Conservation (phyloP, 2,888 invertebrate species). For the Eutolmus rufibarbis region DNA sequence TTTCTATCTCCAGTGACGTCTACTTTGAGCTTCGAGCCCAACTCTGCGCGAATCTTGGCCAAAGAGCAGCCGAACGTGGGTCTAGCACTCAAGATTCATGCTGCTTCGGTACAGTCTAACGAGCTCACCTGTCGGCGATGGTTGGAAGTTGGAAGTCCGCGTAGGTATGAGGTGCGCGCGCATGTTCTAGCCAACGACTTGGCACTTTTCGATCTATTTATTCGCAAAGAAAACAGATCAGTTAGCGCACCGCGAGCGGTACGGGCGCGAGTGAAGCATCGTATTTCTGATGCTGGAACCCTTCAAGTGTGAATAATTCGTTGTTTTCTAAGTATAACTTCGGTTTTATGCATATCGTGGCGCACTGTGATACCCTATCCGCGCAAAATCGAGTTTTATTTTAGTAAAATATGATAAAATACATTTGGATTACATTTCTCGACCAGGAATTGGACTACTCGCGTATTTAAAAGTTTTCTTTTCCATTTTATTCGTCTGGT, state of each 20-base stretch:
- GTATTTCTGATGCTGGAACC: background rate
- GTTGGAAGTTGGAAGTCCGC: background rate
- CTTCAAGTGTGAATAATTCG: background rate
- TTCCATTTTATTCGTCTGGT: background rate
- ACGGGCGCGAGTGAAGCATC: background rate
- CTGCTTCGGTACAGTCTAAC: background rate
- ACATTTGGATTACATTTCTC: background rate
- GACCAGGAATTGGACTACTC: background rate
- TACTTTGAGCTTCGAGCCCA: background rate
- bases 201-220: background rate
- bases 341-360: background rate
- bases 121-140: background rate
- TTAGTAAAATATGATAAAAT: background rate
- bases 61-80: background rate
- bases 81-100: background rate
- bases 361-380: background rate
- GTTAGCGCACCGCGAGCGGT: background rate
- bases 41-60: background rate
- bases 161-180: background rate
- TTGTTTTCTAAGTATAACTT: background rate
- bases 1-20: background rate
- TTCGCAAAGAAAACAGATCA: background rate
- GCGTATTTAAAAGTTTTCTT: background rate
- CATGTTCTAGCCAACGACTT: background rate
- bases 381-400: background rate